phyloP scores from a whole-genome alignment of 2,113 vertebrate species.

The Anoura caudifer region DNA sequence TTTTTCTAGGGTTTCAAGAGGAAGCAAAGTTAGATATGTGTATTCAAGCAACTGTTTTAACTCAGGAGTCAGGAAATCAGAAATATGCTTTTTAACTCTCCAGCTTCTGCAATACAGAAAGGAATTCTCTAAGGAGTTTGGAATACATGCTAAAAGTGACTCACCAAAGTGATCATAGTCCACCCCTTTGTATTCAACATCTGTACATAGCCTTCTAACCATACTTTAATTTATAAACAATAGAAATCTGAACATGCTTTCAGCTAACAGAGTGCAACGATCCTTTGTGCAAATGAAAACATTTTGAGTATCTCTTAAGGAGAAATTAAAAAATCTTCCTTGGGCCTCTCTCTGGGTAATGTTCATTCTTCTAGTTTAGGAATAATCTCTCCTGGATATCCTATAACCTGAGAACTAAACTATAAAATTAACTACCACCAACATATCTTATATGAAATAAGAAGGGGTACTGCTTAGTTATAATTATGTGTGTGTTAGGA shows the following conservation, averaged over 20 bases:
- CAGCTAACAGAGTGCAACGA: not conserved
- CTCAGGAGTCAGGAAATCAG: constrained; percentile 6
- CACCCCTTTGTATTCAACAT: not conserved
- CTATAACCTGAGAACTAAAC: not conserved
- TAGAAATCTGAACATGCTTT: not conserved
- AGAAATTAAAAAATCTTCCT: not conserved
- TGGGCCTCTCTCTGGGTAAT: not conserved
- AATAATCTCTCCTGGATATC: not conserved
- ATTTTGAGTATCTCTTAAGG: not conserved
- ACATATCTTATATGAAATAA: not conserved
- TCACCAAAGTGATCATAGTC: not conserved
- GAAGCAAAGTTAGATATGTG: constrained; percentile 20
- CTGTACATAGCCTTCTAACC: not conserved
- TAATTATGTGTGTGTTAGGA: not conserved
- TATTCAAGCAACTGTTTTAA: not conserved
- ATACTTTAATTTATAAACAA: not conserved
- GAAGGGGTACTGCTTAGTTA: not conserved
- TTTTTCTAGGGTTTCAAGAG: not conserved
- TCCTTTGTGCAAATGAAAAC: constrained; percentile 6
- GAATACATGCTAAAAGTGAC: not conserved
- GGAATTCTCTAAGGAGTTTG: not conserved
- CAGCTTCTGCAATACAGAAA: not conserved
- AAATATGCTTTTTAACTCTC: not conserved
- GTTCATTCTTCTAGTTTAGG: not conserved
- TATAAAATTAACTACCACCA: not conserved